Percentiles rank a stretch among this genome's conserved stretches.
These are phyloP conservation scores for Apostichopus leukothele DNA, from an alignment of 53 echinoderm and acorn worm genomes.

Conservation along the genomic window DNA sequence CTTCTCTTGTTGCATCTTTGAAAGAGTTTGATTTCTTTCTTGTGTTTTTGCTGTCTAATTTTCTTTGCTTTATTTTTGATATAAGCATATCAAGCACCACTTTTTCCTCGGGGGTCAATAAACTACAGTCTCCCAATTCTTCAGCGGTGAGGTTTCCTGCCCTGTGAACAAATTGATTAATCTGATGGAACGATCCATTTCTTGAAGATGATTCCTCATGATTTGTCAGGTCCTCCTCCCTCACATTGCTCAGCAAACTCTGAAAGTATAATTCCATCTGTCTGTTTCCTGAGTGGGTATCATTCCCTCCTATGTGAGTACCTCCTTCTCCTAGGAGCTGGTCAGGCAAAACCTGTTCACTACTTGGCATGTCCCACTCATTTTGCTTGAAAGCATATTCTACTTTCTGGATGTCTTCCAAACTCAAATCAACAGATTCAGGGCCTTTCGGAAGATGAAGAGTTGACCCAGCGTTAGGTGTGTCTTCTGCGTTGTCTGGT, in stretches of 20 bases:
- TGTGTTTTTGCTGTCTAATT: neutral
- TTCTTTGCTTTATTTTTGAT: constrained; percentile 1
- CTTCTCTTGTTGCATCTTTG: neutral
- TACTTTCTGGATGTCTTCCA: neutral
- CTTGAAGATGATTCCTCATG: neutral
- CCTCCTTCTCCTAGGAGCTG: neutral
- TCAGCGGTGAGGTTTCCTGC: neutral
- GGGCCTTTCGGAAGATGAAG: neutral
- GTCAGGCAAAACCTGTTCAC: neutral
- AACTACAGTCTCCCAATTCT: constrained; percentile 20
- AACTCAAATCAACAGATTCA: neutral
- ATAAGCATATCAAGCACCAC: neutral
- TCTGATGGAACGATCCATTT: neutral
- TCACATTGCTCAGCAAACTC: neutral
- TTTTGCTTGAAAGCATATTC: neutral
- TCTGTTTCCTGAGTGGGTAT: too few relatives aligned
- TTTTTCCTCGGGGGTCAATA: constrained; percentile 13
- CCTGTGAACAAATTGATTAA: neutral
- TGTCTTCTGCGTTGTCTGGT: too few relatives aligned
- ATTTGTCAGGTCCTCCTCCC: neutral
- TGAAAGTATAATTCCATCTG: neutral
- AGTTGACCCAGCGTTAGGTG: neutral
- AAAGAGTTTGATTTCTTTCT: neutral
- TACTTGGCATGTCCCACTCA: constrained; percentile 18
- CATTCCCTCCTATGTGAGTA: too few relatives aligned